Base-by-base conservation (phyloP, 1,140 invertebrate genomes). In the Pseudobourletiella spinata region DNA sequence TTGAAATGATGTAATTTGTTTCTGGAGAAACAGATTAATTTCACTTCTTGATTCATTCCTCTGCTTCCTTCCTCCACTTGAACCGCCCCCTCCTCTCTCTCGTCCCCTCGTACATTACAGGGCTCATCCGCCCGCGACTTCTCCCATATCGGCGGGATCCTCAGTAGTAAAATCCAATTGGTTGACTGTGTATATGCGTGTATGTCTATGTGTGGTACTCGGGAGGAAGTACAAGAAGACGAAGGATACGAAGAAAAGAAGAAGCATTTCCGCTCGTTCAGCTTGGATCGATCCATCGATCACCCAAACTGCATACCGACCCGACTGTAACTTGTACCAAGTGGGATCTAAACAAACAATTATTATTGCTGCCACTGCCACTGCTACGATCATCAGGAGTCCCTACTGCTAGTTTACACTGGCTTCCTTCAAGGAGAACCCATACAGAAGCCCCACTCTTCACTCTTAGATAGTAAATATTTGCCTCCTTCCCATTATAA, bases 1-100 rank as follows among this genome's bases (percentile, higher is more conserved):
- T 61, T 61, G 51, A 61, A 61, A 61, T 61, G 50, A 61, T 61
- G 59, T 61, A 54, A 66, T 66, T 66, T 66, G 64, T 66, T 66
- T 66, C 57, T 59, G 58, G 43, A 60, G 57, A 59, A 61, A 61
- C 43, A 61, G 55, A 66, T 66, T 66, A 61, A 66, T 66, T 66
- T 61, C 54, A 30, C 44, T 61, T 62, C 44, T 59, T 64, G 50
- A 57, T 61, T 62, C 64, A 57, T 59, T 61, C 48, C 55, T 25
- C 44, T 22, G 46, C n/a, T 43, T 15, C 18, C 20, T 22, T 39
- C 50, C 20, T 15, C 6, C 39, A 28, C 28, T 28, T 25, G 20
- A 8, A 16, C 54, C 32, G 8, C 30, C 14, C 46, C 11, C 24
- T 24, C 46, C 16, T 60, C 39, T 54, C 11, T 32, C 60, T 56